A percentile compares a stretch with the other conserved stretches of the same genome.
Conservation (phyloP, 2,113 vertebrate species). For the Cyprinodon brontotheroides region DNA sequence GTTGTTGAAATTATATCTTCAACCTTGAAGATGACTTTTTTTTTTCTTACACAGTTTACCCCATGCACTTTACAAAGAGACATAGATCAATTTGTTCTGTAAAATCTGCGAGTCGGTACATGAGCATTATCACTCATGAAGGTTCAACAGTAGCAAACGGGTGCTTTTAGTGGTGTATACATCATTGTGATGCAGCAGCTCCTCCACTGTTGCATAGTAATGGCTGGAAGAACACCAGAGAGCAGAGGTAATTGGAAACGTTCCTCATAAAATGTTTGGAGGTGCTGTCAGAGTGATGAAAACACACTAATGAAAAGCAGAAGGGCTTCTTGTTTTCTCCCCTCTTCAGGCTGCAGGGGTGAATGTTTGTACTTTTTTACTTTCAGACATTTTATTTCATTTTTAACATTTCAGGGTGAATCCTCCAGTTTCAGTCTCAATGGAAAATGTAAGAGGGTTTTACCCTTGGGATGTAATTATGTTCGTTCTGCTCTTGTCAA, state of each 20-base stretch:
- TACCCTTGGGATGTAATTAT: conserved; percentile 60
- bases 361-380: conserved; percentile 33
- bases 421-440: conserved; percentile 34
- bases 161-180: conserved; percentile 50
- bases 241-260: conserved; percentile 67
- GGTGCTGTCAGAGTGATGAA: conserved; percentile 55
- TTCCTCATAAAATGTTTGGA: conserved; percentile 63
- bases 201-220: conserved; percentile 54
- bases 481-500: conserved; percentile 54
- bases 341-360: conserved; percentile 34
- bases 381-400: conserved; percentile 12
- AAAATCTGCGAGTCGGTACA: conserved; percentile 27
- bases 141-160: conserved; percentile 53
- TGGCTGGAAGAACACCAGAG: conserved; percentile 52
- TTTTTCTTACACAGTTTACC: background rate
- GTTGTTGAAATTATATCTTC: conserved; percentile 7
- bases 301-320: conserved; percentile 51
- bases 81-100: conserved; percentile 25
- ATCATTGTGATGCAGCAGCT: conserved; percentile 49
- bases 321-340: conserved; percentile 32
- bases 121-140: conserved; percentile 38
- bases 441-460: conserved; percentile 36
- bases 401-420: conserved; percentile 35
- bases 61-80: conserved; percentile 19
- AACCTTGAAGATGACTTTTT: background rate